Evolutionary conservation across 2,797 vertebrate species (phyloP), one percentile per base, ranked within the genome.

Genomic region (Channallabes apus): DNA sequence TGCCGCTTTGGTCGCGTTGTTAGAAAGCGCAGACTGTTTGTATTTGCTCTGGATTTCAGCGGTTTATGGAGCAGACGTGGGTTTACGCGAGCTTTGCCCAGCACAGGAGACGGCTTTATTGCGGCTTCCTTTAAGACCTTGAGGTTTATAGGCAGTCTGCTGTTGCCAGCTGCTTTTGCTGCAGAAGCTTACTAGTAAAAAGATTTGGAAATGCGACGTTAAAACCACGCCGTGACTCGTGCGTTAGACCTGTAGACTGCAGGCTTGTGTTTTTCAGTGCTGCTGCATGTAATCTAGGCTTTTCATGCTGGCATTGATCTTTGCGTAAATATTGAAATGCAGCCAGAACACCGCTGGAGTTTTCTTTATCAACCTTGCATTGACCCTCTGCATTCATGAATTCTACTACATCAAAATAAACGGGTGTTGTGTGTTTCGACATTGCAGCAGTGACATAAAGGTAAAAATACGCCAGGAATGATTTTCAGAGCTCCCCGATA

Each of bases 81-180:
- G 56, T 87, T 86, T 85, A 76, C 46, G 38, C 76, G 17, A 81
- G 35, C 68, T 83, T 75, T 58, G 82, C 73, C 27, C 27, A 69
- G 15, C 69, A 59, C 69, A 51, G 69, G 27, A 58, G 80, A 62
- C 27, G 11, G 62, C 83, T 85, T 87, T 88, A 76, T 83, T 72
- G 77, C 58, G 84, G 54, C 80, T 86, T 81, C 51, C 82, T 83
- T 84, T 76, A 46, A 82, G 81, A 80, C 75, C 67, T 61, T 9
- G 18, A n/a, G 73, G 65, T 84, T 85, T 85, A 86, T 84, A 59
- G 79, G 69, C n/a, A 61, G 83, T 80, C 75, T 75, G 83, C 54
- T 67, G 58, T 54, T 67, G 32, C 64, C 83, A 80, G 83, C 85
- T 76, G 83, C 76, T 82, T 46, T 46, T 46, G 20, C 85, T 51